These are phyloP conservation scores for Palythoa caribaeorum DNA, from an alignment of 92 coral and sea anemone species.

Conservation along the genomic window DNA sequence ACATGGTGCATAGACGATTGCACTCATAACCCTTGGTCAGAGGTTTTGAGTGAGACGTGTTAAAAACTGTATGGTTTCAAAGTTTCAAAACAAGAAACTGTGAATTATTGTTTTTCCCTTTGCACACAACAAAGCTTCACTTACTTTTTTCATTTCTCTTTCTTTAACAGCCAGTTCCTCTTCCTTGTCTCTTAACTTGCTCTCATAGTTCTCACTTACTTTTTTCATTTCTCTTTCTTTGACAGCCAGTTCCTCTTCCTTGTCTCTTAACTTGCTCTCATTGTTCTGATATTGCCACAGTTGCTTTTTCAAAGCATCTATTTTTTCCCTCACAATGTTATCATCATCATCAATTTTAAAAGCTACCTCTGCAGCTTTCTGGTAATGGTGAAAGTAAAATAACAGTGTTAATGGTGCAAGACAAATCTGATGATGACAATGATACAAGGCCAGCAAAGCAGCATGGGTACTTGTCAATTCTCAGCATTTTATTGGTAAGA, in stretches of 20 bases:
- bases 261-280: conserved; percentile 29
- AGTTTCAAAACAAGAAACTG: background rate
- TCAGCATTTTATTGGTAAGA: no score
- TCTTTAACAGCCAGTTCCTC: no score
- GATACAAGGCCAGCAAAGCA: background rate
- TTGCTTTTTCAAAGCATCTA: conserved; percentile 26
- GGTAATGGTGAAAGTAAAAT: background rate
- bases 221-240: conserved; percentile 21
- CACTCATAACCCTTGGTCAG: no score
- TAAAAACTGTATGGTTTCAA: no score
- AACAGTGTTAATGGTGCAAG: background rate
- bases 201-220: no score
- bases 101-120: background rate
- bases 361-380: conserved; percentile 43
- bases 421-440: background rate
- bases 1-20: no score
- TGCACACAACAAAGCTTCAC: background rate
- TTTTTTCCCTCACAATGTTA: conserved; percentile 24
- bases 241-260: conserved; percentile 37
- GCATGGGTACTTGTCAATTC: no score
- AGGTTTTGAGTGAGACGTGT: no score
- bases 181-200: no score
- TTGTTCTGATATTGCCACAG: conserved; percentile 22
- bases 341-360: conserved; percentile 38
- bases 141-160: background rate